Base-by-base conservation (phyloP, 1,140 invertebrate species). In the Heliothis virescens region DNA sequence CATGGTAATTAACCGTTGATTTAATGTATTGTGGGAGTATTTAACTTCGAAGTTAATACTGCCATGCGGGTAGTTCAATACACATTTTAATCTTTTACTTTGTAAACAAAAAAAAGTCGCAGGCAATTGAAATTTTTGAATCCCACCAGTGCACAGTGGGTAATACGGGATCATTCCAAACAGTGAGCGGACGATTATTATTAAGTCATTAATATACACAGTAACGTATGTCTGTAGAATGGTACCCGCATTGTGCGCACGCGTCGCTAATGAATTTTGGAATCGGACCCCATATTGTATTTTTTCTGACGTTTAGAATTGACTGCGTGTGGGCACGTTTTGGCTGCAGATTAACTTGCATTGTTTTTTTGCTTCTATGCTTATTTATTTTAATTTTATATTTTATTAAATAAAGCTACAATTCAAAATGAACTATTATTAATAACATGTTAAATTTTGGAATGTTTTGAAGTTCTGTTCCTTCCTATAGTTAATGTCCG, bases 201-300 rank as follows among this genome's bases (percentile, higher is more conserved):
- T 76, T 65, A 76, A 76, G 74, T 76, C 74, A 76, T 76, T 76
- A 76, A 76, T 76, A 65, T 65, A 76, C 60, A 76, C 15, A 76
- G 74, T 82, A 78, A 81, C 79, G 82, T 76, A 80, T 72, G 69
- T 34, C 82, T 74, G 79, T 82, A 83, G 65, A 76, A 77, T 83
- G 77, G 80, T 79, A 85, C 90, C 90, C 90, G 90, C 90, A 91
- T 91, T 67, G 47, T 80, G 79, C 48, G 82, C 87, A 87, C 86
- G 87, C 85, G 90, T 34, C 74, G 2, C 59, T 76, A 76, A 76
- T 76, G 74, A 76, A 76, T 63, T 76, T 63, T 55, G 74, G 60
- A 76, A 76, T 76, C 60, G 74, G 74, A 76, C 74, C 74, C 74
- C 74, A 65, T 65, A 65, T 75, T 75, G 73, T 75, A 62, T 62